Evolutionary conservation across 1,140 invertebrate species (phyloP).

Genomic region (Drosophila grimshawi): DNA sequence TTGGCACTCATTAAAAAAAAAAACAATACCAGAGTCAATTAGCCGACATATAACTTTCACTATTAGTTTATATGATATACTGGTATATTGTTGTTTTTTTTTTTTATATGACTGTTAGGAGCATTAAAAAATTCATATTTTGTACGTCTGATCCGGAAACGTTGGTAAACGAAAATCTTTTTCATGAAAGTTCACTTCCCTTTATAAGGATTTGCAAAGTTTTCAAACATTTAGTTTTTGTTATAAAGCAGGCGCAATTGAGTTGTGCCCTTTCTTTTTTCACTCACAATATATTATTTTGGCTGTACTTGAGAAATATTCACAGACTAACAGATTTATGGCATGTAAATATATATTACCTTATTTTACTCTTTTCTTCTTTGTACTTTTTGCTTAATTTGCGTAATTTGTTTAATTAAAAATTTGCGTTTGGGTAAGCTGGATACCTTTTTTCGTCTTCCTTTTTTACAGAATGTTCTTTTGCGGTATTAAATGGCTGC

Average conservation of each 20-base stretch:
- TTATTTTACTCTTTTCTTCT: constrained; percentile 38
- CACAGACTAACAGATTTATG: constrained; percentile 5
- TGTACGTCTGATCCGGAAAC: no score
- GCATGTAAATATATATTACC: constrained; percentile 28
- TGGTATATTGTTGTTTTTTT: no score
- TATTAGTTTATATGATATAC: no score
- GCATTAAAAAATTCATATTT: no score
- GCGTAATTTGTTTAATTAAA: constrained; percentile 77
- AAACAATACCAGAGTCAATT: no score
- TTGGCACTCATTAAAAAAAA: no score
- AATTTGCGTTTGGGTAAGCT: constrained; percentile 56
- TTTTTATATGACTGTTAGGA: no score
- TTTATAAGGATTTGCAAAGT: no score
- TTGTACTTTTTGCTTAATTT: constrained; percentile 56
- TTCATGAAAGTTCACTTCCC: no score
- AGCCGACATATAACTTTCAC: no score
- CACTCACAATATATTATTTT: background rate
- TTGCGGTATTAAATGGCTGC: constrained; percentile 34
- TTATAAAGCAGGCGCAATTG: background rate
- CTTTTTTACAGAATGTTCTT: constrained; percentile 7
- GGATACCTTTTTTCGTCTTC: constrained; percentile 29
- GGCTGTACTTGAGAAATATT: constrained; percentile 26
- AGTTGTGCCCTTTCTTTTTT: background rate
- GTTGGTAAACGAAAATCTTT: no score
- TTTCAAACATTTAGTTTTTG: no score